Base-by-base conservation (phyloP, 2,113 vertebrate species). In the Microtus oregoni region DNA sequence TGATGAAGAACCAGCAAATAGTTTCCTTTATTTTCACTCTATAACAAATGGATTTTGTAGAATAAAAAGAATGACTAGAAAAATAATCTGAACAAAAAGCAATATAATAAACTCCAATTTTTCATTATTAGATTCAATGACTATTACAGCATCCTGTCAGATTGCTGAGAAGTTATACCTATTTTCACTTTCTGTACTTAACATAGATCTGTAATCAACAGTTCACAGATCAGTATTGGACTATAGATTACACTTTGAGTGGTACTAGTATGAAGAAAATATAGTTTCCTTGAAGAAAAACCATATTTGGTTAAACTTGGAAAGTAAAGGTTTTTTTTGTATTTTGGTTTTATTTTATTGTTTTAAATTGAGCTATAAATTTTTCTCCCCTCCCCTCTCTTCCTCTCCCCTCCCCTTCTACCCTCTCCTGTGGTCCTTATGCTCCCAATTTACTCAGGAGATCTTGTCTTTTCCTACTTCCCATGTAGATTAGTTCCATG, bases 81-180 rank as follows among this genome's bases (percentile, higher is more conserved):
- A 92, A 83, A 76, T 68, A 19, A 50, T 76, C 35, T 68, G 50
- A 92, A 67, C 22, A 85, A 68, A 96, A 72, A 92, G 72, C 70
- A 81, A 26, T 70, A 65, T 32, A 83, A 73, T 0, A 96, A 94
- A 19, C 52, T n/a, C 58, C 20, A 11, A 32, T 58, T 94, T 94
- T 78, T 95, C 95, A 86, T 89, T 96, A 89, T 94, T 94, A 90
- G n/a, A 89, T 50, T 94, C 32, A 95, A 32, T 41, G 47, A n/a
- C 61, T 63, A 58, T 79, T 86, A 92, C 77, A 82, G 90, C 52
- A 93, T 52, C 72, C 24, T 78, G 50, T 63, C 70, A 88, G 41
- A 88, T 93, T 92, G n/a, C 20, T 28, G 19, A 88, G 41, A 88
- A 70, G 38, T 72, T 28, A 63, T 87, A 10, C 10, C 47, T 81